phyloP scores from a whole-genome alignment of 2,888 invertebrate genomes.

The Mythimna albipuncta region DNA sequence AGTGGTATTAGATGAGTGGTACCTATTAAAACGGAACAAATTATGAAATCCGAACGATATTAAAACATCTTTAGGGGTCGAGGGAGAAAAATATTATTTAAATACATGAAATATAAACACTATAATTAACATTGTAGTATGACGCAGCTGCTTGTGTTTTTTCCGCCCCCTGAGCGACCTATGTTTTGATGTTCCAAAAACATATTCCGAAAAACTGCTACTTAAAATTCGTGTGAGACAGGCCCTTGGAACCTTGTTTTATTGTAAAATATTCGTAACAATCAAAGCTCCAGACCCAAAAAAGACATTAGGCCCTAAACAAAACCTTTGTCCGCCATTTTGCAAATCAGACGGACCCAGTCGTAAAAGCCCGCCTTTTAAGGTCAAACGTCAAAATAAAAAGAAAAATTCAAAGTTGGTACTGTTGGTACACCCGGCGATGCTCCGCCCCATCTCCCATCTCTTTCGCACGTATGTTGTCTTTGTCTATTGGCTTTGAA shows the following conservation, averaged over 20 bases:
- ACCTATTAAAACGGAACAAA: too few species aligned
- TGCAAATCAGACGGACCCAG: constrained; percentile 58
- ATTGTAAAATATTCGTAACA: background rate
- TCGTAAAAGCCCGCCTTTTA: constrained; percentile 70
- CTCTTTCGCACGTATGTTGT: constrained; percentile 69
- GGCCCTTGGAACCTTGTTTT: background rate
- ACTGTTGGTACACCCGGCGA: constrained; percentile 72
- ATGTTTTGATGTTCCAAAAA: background rate
- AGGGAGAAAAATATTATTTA: background rate
- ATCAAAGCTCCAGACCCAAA: background rate
- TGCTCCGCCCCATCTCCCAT: constrained; percentile 75
- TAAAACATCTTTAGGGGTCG: background rate
- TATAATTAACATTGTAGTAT: constrained; percentile 2
- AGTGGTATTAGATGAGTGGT: too few species aligned
- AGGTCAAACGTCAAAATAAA: constrained; percentile 70
- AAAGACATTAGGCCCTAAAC: constrained; percentile 2
- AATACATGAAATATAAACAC: background rate
- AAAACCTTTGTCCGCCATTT: constrained; percentile 58
- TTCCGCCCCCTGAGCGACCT: background rate
- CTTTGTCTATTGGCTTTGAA: constrained; percentile 76
- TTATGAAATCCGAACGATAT: too few species aligned
- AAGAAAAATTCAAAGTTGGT: constrained; percentile 67
- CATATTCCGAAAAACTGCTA: background rate
- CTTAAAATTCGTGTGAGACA: background rate
- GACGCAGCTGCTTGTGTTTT: constrained; percentile 20